Evolutionary conservation across 2,113 vertebrate species (phyloP).

Genomic region (Tretioscincus oriximinensis): DNA sequence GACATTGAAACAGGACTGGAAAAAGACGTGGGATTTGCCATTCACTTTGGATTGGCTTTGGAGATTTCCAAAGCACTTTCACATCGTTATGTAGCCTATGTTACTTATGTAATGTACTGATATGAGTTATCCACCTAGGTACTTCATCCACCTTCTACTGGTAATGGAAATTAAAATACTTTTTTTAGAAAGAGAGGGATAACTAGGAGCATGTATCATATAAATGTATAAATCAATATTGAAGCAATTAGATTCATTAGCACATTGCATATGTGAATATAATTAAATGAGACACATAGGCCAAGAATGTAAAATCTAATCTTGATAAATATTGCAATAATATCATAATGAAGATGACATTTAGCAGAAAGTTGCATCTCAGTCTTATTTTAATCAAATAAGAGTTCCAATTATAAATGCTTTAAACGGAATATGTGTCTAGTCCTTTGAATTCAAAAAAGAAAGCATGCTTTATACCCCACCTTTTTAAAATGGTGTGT

Average conservation of each 20-base stretch:
- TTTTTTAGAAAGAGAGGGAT: neutral
- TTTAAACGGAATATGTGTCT: neutral
- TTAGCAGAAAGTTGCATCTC: neutral
- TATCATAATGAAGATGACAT: slow-evolving; percentile 12
- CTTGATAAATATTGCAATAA: slow-evolving; percentile 15
- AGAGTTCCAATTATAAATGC: slow-evolving; percentile 9
- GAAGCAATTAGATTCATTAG: slow-evolving; percentile 22
- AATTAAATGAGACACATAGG: slow-evolving; percentile 20
- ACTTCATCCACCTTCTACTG: too few relatives aligned
- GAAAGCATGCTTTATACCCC: too few relatives aligned
- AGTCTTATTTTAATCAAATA: slow-evolving; percentile 9
- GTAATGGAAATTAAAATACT: too few relatives aligned
- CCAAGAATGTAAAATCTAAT: slow-evolving; percentile 10
- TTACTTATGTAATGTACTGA: too few relatives aligned
- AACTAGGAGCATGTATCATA: slow-evolving; percentile 4
- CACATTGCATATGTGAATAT: slow-evolving; percentile 7
- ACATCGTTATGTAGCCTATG: too few relatives aligned
- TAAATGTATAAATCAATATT: slow-evolving; percentile 17
- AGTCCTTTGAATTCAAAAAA: neutral
- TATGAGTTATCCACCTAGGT: too few relatives aligned
- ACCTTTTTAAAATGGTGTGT: neutral
- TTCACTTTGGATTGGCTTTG: too few relatives aligned
- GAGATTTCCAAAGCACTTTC: too few relatives aligned
- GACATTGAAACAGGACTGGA: too few relatives aligned
- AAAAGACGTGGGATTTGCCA: too few relatives aligned